Evolutionary conservation across 2,888 invertebrate genomes (phyloP).

Genomic region (Orchesellides sinensis): DNA sequence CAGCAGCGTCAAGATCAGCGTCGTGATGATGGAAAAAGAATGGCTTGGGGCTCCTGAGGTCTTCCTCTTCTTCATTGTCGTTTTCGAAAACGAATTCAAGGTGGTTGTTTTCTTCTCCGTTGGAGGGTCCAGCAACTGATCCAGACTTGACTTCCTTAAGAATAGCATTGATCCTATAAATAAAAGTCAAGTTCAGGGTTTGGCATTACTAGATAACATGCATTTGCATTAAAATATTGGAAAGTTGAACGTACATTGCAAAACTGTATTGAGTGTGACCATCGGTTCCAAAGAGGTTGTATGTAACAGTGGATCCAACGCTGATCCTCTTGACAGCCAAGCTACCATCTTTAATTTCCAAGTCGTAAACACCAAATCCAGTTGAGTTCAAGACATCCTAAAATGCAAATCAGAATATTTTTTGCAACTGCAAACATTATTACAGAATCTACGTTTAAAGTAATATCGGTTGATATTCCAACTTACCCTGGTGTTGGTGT

Average conservation of each 20-base stretch:
- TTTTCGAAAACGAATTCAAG: conserved; percentile 72
- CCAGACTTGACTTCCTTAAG: conserved; percentile 65
- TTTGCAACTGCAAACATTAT: not conserved
- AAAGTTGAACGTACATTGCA: conserved; percentile 19
- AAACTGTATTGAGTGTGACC: conserved; percentile 72
- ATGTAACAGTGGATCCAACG: conserved; percentile 65
- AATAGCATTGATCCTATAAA: conserved; percentile 53
- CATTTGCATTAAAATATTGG: too few relatives aligned
- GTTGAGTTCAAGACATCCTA: conserved; percentile 73
- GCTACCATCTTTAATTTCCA: conserved; percentile 65
- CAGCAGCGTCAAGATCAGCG: conserved; percentile 63
- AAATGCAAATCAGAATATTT: conserved; percentile 14
- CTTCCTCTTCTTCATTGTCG: conserved; percentile 68
- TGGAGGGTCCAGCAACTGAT: conserved; percentile 70
- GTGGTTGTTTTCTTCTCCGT: conserved; percentile 64
- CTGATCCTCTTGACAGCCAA: conserved; percentile 65
- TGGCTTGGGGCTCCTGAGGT: conserved; percentile 69
- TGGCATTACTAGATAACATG: too few relatives aligned
- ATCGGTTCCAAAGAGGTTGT: conserved; percentile 71
- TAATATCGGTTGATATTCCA: conserved; percentile 17
- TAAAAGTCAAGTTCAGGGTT: not conserved
- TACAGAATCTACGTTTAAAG: not conserved
- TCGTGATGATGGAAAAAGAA: conserved; percentile 74
- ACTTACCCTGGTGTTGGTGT: conserved; percentile 70
- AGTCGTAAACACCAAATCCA: conserved; percentile 65